phyloP scores from a whole-genome alignment of 2,797 vertebrate species.

The Lithobates sylvaticus region DNA sequence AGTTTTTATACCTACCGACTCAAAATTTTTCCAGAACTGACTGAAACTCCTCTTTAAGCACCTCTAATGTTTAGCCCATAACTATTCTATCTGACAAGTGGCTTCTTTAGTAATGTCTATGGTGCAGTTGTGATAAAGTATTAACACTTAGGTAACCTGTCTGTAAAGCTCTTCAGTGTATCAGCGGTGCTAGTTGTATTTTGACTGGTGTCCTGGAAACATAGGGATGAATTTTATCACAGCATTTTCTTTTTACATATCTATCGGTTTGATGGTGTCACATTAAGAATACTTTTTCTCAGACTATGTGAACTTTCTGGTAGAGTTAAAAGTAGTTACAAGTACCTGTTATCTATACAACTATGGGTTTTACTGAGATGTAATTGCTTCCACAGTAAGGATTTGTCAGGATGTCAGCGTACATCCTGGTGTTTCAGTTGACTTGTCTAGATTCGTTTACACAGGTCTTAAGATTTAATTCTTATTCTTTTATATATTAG shows the following conservation, averaged over 20 bases:
- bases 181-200: conserved; percentile 29
- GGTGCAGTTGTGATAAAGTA: conserved; percentile 25
- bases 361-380: neutral
- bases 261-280: too few relatives aligned
- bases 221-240: neutral
- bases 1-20: too few relatives aligned
- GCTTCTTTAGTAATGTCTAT: neutral
- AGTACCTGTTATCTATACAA: too few relatives aligned
- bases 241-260: neutral
- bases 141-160: conserved; percentile 34
- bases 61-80: too few relatives aligned
- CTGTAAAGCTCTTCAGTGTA: neutral
- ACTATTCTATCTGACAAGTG: neutral
- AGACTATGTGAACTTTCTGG: too few relatives aligned
- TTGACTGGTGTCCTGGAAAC: conserved; percentile 44
- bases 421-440: conserved; percentile 16
- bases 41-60: too few relatives aligned
- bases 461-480: conserved; percentile 28
- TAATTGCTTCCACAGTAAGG: neutral
- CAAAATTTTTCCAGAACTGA: too few relatives aligned
- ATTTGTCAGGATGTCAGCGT: conserved; percentile 2
- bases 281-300: too few relatives aligned
- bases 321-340: too few relatives aligned
- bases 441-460: conserved; percentile 19
- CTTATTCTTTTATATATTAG: neutral